Evolutionary conservation across 2,797 vertebrate genomes (phyloP), one percentile per base, ranked within the genome.

Genomic region (Novumbra hubbsi): DNA sequence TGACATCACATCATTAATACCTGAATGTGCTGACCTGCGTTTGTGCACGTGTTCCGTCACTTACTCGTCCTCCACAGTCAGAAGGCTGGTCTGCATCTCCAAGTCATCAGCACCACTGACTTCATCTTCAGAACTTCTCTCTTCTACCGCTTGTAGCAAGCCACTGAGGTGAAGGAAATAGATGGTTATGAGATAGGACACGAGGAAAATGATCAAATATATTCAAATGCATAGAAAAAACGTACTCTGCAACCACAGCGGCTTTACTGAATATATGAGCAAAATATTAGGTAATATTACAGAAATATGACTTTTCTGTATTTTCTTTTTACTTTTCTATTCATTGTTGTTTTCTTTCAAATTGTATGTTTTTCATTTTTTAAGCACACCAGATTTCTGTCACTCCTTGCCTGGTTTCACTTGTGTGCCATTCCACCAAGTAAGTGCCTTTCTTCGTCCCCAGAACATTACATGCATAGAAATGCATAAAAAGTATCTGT

Each of bases 21-120:
- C 8, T 63, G 17, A 16, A 32, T 66, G 64, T 66, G 64, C n/a
- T 12, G 34, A 16, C 38, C 15, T 49, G 66, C 41, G 32, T 74
- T 7, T 60, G 4, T 28, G n/a, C 50, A 15, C 21, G 55, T 27
- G 19, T 49, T 5, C 24, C 16, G 32, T 69, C 17, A 80, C 92
- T 90, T 76, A 94, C 94, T 86, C 79, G 0, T 90, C 76, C 0
- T 88, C 91, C 28, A 82, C 81, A 21, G 62, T 70, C 72, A 91
- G 86, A 2, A 90, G 77, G 64, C 87, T 87, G 64, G 60, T 71
- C 57, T 88, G 88, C 75, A 72, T 82, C 0, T 81, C 74, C 84
- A 87, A 86, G 3, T 76, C 78, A 38, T 8, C 78, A 57, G 84
- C 16, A 0, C 57, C 81, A 0, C 88, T 73, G 0, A 91, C 90